Evolutionary conservation across 2,113 vertebrate species (phyloP).

Genomic region (Pogona vitticeps): DNA sequence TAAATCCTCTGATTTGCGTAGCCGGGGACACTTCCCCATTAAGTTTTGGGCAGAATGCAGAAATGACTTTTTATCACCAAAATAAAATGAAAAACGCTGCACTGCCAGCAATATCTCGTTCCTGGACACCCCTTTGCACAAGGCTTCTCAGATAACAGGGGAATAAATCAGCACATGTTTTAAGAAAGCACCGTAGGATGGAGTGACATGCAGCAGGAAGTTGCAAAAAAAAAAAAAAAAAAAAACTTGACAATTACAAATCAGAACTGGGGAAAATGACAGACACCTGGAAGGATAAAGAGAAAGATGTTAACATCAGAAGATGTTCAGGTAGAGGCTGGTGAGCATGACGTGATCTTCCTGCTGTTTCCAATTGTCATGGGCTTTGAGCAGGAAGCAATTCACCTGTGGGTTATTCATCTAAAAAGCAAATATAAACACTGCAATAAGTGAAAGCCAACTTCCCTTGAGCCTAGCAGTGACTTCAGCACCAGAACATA

Average conservation of each 20-base stretch:
- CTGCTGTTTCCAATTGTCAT: conserved; percentile 32
- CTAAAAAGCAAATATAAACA: conserved; percentile 54
- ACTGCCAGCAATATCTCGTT: conserved; percentile 27
- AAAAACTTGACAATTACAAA: conserved; percentile 37
- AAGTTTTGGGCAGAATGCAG: conserved; percentile 42
- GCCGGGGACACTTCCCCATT: conserved; percentile 15
- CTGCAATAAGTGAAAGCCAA: conserved; percentile 23
- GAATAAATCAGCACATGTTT: conserved; percentile 12
- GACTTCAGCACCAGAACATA: no score
- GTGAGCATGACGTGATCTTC: conserved; percentile 49
- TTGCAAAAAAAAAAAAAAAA: conserved; percentile 12
- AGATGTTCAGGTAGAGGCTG: conserved; percentile 6
- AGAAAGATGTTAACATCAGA: conserved; percentile 21
- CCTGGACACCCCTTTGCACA: conserved; percentile 25
- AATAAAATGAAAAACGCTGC: conserved; percentile 15
- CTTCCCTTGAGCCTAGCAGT: background rate
- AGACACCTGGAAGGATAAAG: conserved; percentile 31
- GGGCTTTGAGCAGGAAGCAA: conserved; percentile 53
- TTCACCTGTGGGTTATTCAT: conserved; percentile 30
- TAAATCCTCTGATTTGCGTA: conserved; percentile 22
- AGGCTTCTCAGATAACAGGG: conserved; percentile 46
- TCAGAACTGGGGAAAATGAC: conserved; percentile 30
- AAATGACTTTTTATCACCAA: conserved; percentile 41
- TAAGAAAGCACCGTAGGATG: background rate
- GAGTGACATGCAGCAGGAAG: background rate